Evolutionary conservation across 2,113 vertebrate genomes (phyloP), one percentile per base, ranked within the genome.

Genomic region (Notechis scutatus): DNA sequence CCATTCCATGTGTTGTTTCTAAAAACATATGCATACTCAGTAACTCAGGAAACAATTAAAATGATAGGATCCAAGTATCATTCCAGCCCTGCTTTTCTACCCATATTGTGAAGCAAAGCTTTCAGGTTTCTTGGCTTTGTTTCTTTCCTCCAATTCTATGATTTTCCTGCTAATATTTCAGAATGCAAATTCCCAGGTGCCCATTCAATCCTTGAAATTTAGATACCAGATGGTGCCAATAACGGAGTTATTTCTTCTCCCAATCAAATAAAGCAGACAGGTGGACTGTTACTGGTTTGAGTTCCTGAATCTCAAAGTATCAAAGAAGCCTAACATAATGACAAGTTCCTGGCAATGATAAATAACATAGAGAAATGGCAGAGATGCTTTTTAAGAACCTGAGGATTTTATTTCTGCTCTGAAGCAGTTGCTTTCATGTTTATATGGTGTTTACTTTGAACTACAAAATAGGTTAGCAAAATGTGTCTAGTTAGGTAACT

Each of bases 141-240:
- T 96, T 96, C 91, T 29, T 93, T 95, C 90, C 86, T 90, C 74
- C 2, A 47, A 87, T 90, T 64, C 45, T 90, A 34, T 85, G 39
- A 85, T 93, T 93, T 94, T 93, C 94, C 52, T 96, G 94, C 92
- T 95, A 92, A 92, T 95, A 93, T 96, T 96, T 97, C 95, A 94
- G 95, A 95, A 97, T 93, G 94, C 91, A 94, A 95, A 94, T 95
- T 93, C 94, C 95, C 94, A 96, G 94, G 93, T 96, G 94, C 96
- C 95, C 93, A 93, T 97, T 92, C 95, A 87, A 91, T 96, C 94
- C 95, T 95, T 95, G 95, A 97, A 95, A 94, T 95, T 94, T 91
- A 96, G 96, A 95, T 96, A 97, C 95, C 95, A 97, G 95, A 96
- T 97, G 95, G 93, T 96, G 92, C 94, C 96, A 97, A 94, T 96